Evolutionary conservation across 2,797 vertebrate genomes (phyloP), one percentile per base, ranked within the genome.

Genomic region (Ciconia nigra): DNA sequence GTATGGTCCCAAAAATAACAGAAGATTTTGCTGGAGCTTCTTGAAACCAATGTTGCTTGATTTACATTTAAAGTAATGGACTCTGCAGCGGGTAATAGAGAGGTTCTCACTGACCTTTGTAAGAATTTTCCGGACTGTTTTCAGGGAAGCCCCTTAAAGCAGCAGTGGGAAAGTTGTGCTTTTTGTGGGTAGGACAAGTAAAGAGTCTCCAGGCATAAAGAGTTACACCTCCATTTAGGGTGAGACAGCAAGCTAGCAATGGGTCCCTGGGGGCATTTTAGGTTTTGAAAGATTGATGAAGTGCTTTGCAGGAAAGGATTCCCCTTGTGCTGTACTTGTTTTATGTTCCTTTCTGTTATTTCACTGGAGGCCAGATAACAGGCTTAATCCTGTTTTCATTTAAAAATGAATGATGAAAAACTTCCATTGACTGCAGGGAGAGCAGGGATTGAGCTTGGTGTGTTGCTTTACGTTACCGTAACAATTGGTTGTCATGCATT

Each of bases 261-360:
- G 62, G 33, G 54, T 86, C 94, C 87, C 79, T 46, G 58, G 72
- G 63, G 82, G 76, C 39, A 42, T 62, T 92, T 92, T 90, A 86
- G 63, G 39, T 85, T 90, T 70, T 94, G 87, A 94, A 96, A 94
- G 95, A 95, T n/a, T 91, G 94, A 95, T 94, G 79, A 96, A 93
- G 58, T 72, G 70, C 76, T 93, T 86, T 88, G 89, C 69, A 94
- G 82, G 69, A 85, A 86, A 79, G 89, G 89, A 92, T 88, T 94
- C 76, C 84, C 89, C 62, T 89, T 33, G 3, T 88, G 83, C 84
- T 79, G 35, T 41, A 24, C n/a, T 70, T 93, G 69, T 66, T 96
- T 92, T 92, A 49, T 93, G 80, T 86, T 93, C 65, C 66, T 95
- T 92, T 91, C 72, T 90, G 82, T 93, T 88, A 51, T 88, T 96